These are phyloP conservation scores for Solenopsis fugax DNA, from an alignment of 1,140 invertebrate genomes.

Conservation along the genomic window DNA sequence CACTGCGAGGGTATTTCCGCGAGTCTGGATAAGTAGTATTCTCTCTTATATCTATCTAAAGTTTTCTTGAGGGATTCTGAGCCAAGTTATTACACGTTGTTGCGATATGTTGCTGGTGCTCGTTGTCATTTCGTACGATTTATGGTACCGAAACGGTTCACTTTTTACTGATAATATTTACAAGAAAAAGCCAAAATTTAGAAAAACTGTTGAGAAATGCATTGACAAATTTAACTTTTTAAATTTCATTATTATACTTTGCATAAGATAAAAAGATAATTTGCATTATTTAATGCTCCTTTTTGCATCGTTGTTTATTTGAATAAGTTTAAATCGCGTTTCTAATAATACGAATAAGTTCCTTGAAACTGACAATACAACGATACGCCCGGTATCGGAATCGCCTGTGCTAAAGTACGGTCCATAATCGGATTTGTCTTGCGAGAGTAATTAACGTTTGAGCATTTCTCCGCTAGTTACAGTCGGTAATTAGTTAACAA, in stretches of 20 bases:
- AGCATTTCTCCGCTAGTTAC: slow-evolving; percentile 54
- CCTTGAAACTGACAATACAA: slow-evolving; percentile 16
- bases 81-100: slow-evolving; percentile 44
- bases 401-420: slow-evolving; percentile 51
- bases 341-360: slow-evolving; percentile 38
- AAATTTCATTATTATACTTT: neutral
- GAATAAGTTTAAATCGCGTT: neutral
- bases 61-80: slow-evolving; percentile 59
- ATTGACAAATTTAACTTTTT: neutral
- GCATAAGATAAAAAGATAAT: neutral
- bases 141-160: slow-evolving; percentile 23
- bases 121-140: slow-evolving; percentile 30
- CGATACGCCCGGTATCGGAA: slow-evolving; percentile 31
- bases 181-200: neutral
- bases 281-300: neutral
- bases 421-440: slow-evolving; percentile 63
- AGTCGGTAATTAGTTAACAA: slow-evolving; percentile 62
- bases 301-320: neutral
- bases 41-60: slow-evolving; percentile 64
- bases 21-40: slow-evolving; percentile 69
- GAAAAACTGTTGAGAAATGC: neutral
- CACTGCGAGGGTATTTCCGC: slow-evolving; percentile 67
- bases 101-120: slow-evolving; percentile 34
- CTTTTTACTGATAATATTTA: slow-evolving; percentile 5
- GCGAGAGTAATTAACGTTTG: slow-evolving; percentile 58